Conservation (phyloP, 2,113 vertebrate genomes). For the Ceuthmochares aereus region DNA sequence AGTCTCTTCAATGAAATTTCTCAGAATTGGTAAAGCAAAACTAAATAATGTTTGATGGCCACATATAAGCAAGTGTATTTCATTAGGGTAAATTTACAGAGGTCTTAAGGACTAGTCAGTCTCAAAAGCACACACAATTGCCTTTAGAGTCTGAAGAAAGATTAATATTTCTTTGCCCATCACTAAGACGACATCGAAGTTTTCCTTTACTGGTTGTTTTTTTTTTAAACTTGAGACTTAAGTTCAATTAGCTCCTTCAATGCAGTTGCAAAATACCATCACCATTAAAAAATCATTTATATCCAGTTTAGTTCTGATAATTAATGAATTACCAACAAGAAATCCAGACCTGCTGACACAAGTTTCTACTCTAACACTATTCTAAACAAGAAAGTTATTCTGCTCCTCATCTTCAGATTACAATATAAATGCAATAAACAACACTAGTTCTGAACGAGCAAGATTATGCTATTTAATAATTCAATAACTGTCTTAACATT, state of each 20-base stretch:
- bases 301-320: neutral
- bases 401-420: neutral
- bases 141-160: neutral
- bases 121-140: rapidly evolving
- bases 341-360: neutral
- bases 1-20: neutral
- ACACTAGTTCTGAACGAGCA: neutral
- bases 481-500: neutral
- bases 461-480: neutral
- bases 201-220: neutral
- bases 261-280: neutral
- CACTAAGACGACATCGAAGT: neutral
- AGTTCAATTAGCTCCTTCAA: neutral
- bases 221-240: neutral
- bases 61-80: neutral
- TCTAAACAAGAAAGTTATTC: neutral
- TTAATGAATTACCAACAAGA: neutral
- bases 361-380: neutral
- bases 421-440: neutral
- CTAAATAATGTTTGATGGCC: neutral
- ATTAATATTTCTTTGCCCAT: neutral
- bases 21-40: neutral
- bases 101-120: neutral
- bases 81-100: neutral
- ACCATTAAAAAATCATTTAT: neutral